A percentile compares a stretch with the other conserved stretches of the same genome.
These are phyloP conservation scores for Athalia cordata DNA, from an alignment of 2,888 invertebrate species.

Conservation along the genomic window DNA sequence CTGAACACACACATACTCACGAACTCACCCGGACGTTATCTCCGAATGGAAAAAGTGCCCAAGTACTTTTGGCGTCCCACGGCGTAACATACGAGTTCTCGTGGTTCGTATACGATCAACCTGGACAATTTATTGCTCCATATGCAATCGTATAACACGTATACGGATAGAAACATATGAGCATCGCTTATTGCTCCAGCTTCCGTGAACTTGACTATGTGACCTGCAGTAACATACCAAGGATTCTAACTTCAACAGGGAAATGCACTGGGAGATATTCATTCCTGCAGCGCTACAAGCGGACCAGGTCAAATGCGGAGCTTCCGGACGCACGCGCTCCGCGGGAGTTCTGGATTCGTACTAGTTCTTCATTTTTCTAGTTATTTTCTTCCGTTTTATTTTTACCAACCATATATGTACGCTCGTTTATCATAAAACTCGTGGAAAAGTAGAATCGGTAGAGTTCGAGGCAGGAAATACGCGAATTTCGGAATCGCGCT, in stretches of 20 bases:
- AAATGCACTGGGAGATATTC: background rate
- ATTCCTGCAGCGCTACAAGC: too few relatives aligned
- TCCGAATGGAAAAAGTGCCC: background rate
- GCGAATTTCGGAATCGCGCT: too few relatives aligned
- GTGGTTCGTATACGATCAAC: background rate
- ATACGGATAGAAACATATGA: background rate
- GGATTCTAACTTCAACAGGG: constrained; percentile 4
- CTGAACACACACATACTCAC: too few relatives aligned
- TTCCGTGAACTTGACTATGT: constrained; percentile 26
- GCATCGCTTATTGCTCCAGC: background rate
- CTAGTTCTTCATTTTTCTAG: too few relatives aligned
- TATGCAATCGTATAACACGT: background rate
- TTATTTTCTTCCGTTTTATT: too few relatives aligned
- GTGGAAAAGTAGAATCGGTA: too few relatives aligned
- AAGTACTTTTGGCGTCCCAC: constrained; percentile 9
- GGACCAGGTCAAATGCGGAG: too few relatives aligned
- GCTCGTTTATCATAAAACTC: too few relatives aligned
- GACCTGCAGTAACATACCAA: background rate
- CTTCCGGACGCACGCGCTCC: too few relatives aligned
- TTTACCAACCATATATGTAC: too few relatives aligned
- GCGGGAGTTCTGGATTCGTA: too few relatives aligned
- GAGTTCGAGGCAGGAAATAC: too few relatives aligned
- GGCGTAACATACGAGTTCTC: constrained; percentile 6
- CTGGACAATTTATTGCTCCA: constrained; percentile 6
- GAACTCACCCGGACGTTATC: background rate